These are phyloP conservation scores for Ethmia dodecea DNA, from an alignment of 2,888 invertebrate genomes.

Conservation along the genomic window DNA sequence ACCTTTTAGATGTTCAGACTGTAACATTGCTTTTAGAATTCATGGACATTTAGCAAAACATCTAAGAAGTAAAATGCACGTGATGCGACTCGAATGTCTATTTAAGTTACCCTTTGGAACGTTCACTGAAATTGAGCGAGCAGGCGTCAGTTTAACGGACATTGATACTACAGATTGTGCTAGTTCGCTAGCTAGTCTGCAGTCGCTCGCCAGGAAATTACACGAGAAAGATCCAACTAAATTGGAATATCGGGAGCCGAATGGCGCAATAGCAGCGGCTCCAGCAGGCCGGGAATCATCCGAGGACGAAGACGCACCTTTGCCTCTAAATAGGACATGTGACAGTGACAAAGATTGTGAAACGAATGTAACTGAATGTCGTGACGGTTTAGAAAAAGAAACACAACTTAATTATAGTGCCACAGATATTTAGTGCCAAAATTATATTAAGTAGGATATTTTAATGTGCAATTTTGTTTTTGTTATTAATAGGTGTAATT, in stretches of 20 bases:
- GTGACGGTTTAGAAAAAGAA: slow-evolving; percentile 63
- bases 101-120: slow-evolving; percentile 96
- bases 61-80: slow-evolving; percentile 96
- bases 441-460: slow-evolving; percentile 72
- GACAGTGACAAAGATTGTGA: slow-evolving; percentile 71
- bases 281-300: slow-evolving; percentile 69
- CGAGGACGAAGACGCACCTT: slow-evolving; percentile 69
- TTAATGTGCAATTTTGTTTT: slow-evolving; percentile 74
- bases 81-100: slow-evolving; percentile 94
- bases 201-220: slow-evolving; percentile 87
- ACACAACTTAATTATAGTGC: slow-evolving; percentile 72
- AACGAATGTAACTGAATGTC: slow-evolving; percentile 44
- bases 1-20: slow-evolving; percentile 97
- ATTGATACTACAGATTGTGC: slow-evolving; percentile 98
- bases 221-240: slow-evolving; percentile 89
- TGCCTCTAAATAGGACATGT: slow-evolving; percentile 45
- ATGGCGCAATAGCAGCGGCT: slow-evolving; percentile 39
- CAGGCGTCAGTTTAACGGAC: slow-evolving; percentile 92
- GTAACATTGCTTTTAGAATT: slow-evolving; percentile 96
- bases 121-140: slow-evolving; percentile 95
- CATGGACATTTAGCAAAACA: slow-evolving; percentile 98
- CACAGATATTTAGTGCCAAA: slow-evolving; percentile 82
- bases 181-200: slow-evolving; percentile 92
- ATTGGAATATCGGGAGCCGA: slow-evolving; percentile 80
- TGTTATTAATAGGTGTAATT: slow-evolving; percentile 64